These are phyloP conservation scores for Caenorhabditis panamensis DNA, from an alignment of 2,888 invertebrate genomes.

Conservation along the genomic window DNA sequence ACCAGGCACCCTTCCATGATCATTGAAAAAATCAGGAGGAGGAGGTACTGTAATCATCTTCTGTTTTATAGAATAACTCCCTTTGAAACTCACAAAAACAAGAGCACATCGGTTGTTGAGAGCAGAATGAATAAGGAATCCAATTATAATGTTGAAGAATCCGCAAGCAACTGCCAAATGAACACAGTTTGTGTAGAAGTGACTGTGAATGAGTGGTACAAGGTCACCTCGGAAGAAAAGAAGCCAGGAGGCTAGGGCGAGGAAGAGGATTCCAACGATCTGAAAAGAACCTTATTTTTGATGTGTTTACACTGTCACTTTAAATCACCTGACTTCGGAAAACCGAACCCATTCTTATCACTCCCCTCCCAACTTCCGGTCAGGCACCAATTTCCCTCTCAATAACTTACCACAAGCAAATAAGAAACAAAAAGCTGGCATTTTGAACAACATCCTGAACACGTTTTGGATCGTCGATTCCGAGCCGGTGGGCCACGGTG, in stretches of 20 bases:
- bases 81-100: conserved; percentile 31
- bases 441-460: conserved; percentile 48
- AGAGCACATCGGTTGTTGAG: conserved; percentile 34
- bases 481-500: conserved; percentile 41
- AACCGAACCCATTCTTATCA: too few relatives aligned
- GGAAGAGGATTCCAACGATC: conserved; percentile 58
- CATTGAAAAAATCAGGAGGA: conserved; percentile 33
- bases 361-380: too few relatives aligned
- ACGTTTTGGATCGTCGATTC: conserved; percentile 35
- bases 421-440: conserved; percentile 50
- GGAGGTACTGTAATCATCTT: conserved; percentile 33
- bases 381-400: too few relatives aligned
- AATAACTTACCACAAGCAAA: conserved; percentile 50
- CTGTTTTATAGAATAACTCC: too few relatives aligned
- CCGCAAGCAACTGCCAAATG: conserved; percentile 53
- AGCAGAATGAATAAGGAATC: conserved; percentile 38
- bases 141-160: conserved; percentile 38
- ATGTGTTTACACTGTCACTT: too few relatives aligned
- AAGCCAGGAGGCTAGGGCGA: conserved; percentile 46
- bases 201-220: conserved; percentile 59
- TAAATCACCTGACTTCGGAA: too few relatives aligned
- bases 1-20: conserved; percentile 36
- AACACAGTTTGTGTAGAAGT: conserved; percentile 56
- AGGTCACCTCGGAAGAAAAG: conserved; percentile 47
- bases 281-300: conserved; percentile 33